Base-by-base conservation (phyloP, 2,888 invertebrate species). In the Eulithis prunata region DNA sequence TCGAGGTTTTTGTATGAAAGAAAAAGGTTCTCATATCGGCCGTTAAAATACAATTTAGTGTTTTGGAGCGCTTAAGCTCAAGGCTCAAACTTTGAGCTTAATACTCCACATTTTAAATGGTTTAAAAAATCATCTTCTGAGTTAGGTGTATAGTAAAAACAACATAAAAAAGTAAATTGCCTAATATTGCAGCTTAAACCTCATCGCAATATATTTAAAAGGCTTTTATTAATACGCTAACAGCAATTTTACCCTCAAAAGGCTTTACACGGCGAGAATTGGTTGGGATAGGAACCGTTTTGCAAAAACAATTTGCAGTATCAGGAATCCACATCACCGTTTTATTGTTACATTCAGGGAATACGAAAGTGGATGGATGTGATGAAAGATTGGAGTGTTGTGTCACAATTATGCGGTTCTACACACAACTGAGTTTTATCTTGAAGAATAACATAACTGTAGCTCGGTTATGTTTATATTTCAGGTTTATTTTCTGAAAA, bases 261-360 rank as follows among this genome's bases (percentile, higher is more conserved):
- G 69, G 70, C 66, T 67, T 73, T 64, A 56, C 67, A 59, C 60
- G 62, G 59, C 68, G 66, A 68, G 67, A 74, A 71, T 71, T 71
- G 69, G 63, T 71, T 62, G 71, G 69, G 71, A 75, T 74, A 77
- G 75, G 74, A 76, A 71, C 73, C 68, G 73, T 67, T 76, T 71
- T 75, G 56, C 72, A 71, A 79, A 82, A 85, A 81, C 81, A 81
- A 79, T 83, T 80, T 82, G 77, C 78, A 72, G 80, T 84, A 82
- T 84, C 82, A 80, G 80, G 75, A 81, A 81, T 83, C 82, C 80
- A 80, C 76, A 82, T 86, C 84, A 81, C 77, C 75, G 76, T 81
- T 81, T 82, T 83, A 81, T 82, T 81, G 81, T 79, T 75, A 77
- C 75, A 36, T 49, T 60, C 60, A 46, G 57, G 60, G 63, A 67